Evolutionary conservation across 2,888 invertebrate species (phyloP), one percentile per base, ranked within the genome.

Genomic region (Nemurella pictetii): DNA sequence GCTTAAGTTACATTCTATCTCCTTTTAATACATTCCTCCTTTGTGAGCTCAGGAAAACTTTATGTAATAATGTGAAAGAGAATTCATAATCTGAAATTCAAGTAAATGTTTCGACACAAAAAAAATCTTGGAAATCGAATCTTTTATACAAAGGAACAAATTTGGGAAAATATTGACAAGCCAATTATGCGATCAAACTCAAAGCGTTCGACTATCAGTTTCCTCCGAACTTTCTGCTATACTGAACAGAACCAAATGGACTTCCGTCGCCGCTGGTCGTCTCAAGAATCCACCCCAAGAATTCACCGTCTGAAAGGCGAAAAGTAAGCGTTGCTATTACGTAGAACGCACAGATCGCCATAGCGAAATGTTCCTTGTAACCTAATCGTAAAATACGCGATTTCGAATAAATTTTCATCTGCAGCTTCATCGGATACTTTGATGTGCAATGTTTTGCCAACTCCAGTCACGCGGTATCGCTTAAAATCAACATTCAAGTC

Each of bases 401-500:
- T 55, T 55, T 20, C 20, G 20, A 12, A 55, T 55, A 20, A 7
- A 55, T 55, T 55, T 20, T 12, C 55, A 7, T 20, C 5, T 2
- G 9, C 55, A 55, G 20, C 55, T 55, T 55, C 55, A 20, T 55
- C 55, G 1, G 55, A 55, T 55, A 55, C 55, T 55, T 55, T 55
- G 55, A 55, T 55, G 15, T 55, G 2, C 55, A 20, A 55, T 55
- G 55, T 55, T 55, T 12, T 12, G 55, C 55, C 20, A 55, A 12
- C 55, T 55, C 55, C 55, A 55, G 55, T 55, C 55, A 55, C 55
- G 55, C 55, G 55, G 55, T 20, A 12, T 55, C 55, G 20, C 27
- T 78, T 29, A 30, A 78, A 78, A 78, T 78, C 78, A 78, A 78
- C 78, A 78, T 28, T 78, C 27, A 78, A 78, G 29, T 30, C 30